A percentile compares a stretch with the other conserved stretches of the same genome.
Conservation (phyloP, 2,888 invertebrate species). For the Tinea trinotella region DNA sequence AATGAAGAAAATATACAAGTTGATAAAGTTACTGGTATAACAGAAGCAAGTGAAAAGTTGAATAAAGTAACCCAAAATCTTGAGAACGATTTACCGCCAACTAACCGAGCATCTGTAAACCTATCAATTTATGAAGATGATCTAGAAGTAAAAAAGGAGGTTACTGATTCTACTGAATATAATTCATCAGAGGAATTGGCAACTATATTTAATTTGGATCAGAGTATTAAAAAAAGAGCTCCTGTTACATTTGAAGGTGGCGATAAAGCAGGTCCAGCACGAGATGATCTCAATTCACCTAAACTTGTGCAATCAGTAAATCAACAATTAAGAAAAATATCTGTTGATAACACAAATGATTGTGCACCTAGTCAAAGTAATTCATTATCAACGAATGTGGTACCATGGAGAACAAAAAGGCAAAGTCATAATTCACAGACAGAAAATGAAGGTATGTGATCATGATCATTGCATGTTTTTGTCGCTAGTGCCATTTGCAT, state of each 20-base stretch:
- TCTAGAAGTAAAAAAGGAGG: slow-evolving; percentile 50
- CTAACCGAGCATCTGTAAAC: slow-evolving; percentile 50
- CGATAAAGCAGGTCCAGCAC: slow-evolving; percentile 36
- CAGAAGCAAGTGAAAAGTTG: slow-evolving; percentile 47
- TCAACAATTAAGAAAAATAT: slow-evolving; percentile 58
- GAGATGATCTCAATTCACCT: slow-evolving; percentile 58
- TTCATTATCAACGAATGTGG: slow-evolving; percentile 57
- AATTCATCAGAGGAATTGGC: slow-evolving; percentile 77
- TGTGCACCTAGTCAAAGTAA: slow-evolving; percentile 58
- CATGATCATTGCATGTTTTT: slow-evolving; percentile 61
- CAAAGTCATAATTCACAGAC: slow-evolving; percentile 60
- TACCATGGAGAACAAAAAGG: slow-evolving; percentile 64
- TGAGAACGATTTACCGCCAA: slow-evolving; percentile 31
- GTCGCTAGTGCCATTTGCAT: slow-evolving; percentile 61
- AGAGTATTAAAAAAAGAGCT: slow-evolving; percentile 25
- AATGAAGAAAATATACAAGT: slow-evolving; percentile 26
- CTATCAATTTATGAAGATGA: slow-evolving; percentile 61
- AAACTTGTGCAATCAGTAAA: slow-evolving; percentile 60
- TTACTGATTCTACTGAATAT: slow-evolving; percentile 69
- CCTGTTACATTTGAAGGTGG: slow-evolving; percentile 30
- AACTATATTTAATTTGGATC: slow-evolving; percentile 69
- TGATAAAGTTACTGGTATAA: slow-evolving; percentile 36
- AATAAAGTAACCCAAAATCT: slow-evolving; percentile 34
- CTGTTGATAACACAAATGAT: slow-evolving; percentile 51
- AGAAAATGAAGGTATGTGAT: slow-evolving; percentile 66